Conservation (phyloP, 2,888 invertebrate genomes). For the Hydriomena furcata region DNA sequence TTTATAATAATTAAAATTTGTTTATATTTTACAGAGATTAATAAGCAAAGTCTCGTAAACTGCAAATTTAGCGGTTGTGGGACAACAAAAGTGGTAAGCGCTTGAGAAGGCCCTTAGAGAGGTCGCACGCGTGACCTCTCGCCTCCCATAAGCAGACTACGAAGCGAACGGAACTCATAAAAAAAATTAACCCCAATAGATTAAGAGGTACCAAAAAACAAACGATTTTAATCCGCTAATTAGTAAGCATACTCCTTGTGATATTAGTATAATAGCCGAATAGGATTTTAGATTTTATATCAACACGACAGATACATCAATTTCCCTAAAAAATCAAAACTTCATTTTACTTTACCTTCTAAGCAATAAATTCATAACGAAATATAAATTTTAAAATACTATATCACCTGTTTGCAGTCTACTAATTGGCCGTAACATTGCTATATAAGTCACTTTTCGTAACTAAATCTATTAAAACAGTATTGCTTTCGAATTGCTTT, state of each 20-base stretch:
- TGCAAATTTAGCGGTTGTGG: constrained; percentile 27
- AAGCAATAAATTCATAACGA: constrained; percentile 45
- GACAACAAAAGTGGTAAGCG: background rate
- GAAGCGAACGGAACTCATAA: background rate
- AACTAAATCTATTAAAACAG: constrained; percentile 53
- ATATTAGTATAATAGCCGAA: constrained; percentile 21
- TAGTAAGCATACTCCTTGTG: constrained; percentile 13
- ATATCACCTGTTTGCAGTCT: constrained; percentile 71
- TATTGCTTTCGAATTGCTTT: constrained; percentile 55
- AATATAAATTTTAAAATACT: constrained; percentile 50
- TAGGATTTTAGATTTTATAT: constrained; percentile 15
- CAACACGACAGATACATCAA: constrained; percentile 7
- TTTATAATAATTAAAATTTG: constrained; percentile 31
- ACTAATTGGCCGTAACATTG: constrained; percentile 56
- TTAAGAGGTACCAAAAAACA: too few species aligned
- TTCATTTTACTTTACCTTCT: constrained; percentile 39
- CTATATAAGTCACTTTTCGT: constrained; percentile 46
- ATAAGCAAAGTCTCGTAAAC: constrained; percentile 31
- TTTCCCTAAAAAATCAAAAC: constrained; percentile 12
- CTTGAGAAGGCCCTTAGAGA: background rate
- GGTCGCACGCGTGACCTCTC: background rate
- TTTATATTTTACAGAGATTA: constrained; percentile 31
- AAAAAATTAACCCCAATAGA: background rate
- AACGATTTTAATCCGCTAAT: constrained; percentile 5
- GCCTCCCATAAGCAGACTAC: constrained; percentile 2